Percentiles rank a stretch among this genome's conserved stretches.
Evolutionary conservation across 2,113 vertebrate genomes (phyloP).

Genomic region (Neodon shergylaensis): DNA sequence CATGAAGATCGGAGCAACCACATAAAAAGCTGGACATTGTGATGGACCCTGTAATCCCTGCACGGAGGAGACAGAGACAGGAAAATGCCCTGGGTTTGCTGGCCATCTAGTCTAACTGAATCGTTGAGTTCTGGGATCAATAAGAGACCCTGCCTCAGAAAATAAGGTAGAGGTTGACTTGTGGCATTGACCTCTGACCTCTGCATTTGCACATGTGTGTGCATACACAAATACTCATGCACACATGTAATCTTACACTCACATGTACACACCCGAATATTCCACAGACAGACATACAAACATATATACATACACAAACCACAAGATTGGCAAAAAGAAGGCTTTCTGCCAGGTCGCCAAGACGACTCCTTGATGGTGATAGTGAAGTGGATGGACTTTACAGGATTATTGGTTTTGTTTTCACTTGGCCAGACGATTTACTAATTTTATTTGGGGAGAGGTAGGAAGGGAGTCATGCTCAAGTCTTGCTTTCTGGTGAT

Average conservation of each 20-base stretch:
- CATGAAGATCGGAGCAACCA: neutral
- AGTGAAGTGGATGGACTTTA: neutral
- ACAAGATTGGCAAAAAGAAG: neutral
- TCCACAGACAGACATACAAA: neutral
- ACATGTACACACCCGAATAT: neutral
- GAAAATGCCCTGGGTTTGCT: neutral
- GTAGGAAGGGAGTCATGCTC: neutral
- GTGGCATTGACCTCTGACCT: neutral
- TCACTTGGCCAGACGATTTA: neutral
- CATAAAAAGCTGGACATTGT: neutral
- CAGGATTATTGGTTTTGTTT: neutral
- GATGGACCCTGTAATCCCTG: neutral
- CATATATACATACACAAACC: neutral
- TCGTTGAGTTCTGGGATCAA: neutral
- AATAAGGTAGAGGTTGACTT: neutral
- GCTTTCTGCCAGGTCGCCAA: neutral
- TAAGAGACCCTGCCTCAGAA: neutral
- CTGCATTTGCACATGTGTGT: neutral
- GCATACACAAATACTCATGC: neutral
- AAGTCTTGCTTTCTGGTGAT: constrained; percentile 29
- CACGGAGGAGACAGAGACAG: neutral
- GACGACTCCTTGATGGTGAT: neutral
- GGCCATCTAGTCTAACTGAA: neutral
- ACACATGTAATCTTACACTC: neutral
- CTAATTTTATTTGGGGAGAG: neutral